phyloP scores from a whole-genome alignment of 2,888 invertebrate species.

The Orchestes rusci region DNA sequence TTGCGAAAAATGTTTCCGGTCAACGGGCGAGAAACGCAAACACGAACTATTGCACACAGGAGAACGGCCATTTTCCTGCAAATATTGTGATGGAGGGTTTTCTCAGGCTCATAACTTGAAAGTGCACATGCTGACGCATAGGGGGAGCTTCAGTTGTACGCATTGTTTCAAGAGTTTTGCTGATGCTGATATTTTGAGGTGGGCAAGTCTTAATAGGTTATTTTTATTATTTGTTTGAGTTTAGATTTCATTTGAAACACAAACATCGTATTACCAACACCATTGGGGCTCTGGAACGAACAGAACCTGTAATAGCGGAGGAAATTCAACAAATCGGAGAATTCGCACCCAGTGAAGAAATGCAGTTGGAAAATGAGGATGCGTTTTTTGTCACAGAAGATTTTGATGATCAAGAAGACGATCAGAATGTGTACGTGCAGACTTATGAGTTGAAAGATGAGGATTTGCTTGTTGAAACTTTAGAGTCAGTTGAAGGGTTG shows the following conservation, averaged over 20 bases:
- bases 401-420: no score
- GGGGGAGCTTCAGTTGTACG: constrained; percentile 20
- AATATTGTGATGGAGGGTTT: constrained; percentile 24
- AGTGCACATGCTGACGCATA: constrained; percentile 25
- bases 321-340: no score
- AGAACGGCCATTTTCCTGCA: constrained; percentile 24
- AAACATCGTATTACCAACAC: constrained; percentile 8
- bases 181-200: constrained; percentile 21
- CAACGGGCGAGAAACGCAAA: constrained; percentile 23
- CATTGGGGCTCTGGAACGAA: no score
- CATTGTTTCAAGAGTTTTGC: constrained; percentile 22
- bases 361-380: no score
- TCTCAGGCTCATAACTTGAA: constrained; percentile 22
- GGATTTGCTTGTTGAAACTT: no score
- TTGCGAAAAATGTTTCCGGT: constrained; percentile 26
- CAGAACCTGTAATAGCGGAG: no score
- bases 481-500: no score
- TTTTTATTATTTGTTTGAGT: background rate
- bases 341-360: no score
- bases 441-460: no score
- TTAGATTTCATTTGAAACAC: constrained; percentile 8
- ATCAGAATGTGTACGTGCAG: no score
- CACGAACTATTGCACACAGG: constrained; percentile 28
- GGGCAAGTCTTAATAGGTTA: background rate
- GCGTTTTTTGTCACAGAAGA: no score